phyloP scores from a whole-genome alignment of 2,113 vertebrate genomes.

The Spermophilus dauricus region DNA sequence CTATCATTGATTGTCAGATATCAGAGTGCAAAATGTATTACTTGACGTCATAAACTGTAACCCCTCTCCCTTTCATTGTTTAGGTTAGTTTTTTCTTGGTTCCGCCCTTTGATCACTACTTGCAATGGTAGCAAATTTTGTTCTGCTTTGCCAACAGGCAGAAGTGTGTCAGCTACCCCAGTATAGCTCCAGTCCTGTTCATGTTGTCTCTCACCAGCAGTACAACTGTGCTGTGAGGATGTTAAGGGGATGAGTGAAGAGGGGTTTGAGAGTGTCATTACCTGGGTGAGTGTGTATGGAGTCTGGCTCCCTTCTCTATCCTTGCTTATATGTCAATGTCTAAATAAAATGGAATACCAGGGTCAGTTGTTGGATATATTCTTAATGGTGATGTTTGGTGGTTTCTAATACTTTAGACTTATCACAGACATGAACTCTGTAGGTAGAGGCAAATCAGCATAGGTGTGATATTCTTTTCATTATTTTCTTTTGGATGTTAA shows the following conservation, averaged over 20 bases:
- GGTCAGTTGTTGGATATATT: not conserved
- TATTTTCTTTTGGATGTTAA: constrained; percentile 46
- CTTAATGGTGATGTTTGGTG: not conserved
- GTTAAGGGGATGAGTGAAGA: constrained; percentile 70
- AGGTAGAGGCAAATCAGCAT: constrained; percentile 44
- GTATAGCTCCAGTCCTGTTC: constrained; percentile 55
- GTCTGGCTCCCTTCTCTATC: constrained; percentile 67
- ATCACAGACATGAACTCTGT: not conserved
- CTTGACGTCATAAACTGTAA: not conserved
- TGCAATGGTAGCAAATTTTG: constrained; percentile 68
- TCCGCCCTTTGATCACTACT: constrained; percentile 43
- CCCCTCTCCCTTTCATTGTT: not conserved
- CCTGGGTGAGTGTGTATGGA: constrained; percentile 71
- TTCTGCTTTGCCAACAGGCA: constrained; percentile 73
- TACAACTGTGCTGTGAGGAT: constrained; percentile 69
- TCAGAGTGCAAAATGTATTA: not conserved
- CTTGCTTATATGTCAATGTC: constrained; percentile 53
- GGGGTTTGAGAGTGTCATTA: constrained; percentile 70
- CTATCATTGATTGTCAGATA: not conserved
- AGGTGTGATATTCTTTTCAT: constrained; percentile 21
- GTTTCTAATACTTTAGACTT: constrained; percentile 20
- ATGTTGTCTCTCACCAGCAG: constrained; percentile 69
- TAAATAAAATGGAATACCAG: constrained; percentile 44
- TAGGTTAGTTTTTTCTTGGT: constrained; percentile 40
- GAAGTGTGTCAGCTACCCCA: constrained; percentile 53